phyloP scores from a whole-genome alignment of 1,140 invertebrate genomes.

The Drosophila takahashii region DNA sequence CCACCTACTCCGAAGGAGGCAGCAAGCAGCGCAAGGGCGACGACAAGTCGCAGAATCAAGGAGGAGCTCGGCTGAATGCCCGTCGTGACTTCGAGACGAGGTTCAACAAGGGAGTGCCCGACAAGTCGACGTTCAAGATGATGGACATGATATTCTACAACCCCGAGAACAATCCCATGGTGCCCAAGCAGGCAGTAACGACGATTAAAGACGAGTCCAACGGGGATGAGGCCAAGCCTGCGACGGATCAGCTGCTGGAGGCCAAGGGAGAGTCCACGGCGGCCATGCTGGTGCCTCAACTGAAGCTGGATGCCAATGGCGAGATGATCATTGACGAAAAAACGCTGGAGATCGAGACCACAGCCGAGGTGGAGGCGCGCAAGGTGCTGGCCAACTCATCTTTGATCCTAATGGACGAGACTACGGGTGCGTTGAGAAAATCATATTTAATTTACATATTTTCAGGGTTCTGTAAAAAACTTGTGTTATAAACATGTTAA shows the following conservation, averaged over 20 bases:
- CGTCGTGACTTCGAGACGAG: constrained; percentile 87
- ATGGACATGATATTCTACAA: constrained; percentile 96
- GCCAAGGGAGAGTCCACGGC: constrained; percentile 41
- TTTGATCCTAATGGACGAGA: constrained; percentile 88
- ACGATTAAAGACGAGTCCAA: constrained; percentile 66
- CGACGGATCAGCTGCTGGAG: constrained; percentile 40
- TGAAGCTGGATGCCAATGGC: constrained; percentile 95
- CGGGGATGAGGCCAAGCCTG: constrained; percentile 52
- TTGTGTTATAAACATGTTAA: no score
- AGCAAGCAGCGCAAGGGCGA: constrained; percentile 62
- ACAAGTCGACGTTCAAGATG: constrained; percentile 92
- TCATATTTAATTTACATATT: background rate
- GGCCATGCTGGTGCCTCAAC: constrained; percentile 90
- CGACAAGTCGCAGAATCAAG: constrained; percentile 50
- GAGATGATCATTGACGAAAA: constrained; percentile 94
- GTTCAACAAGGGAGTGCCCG: constrained; percentile 86
- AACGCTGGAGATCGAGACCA: constrained; percentile 93
- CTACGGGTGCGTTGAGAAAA: constrained; percentile 75
- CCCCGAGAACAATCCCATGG: constrained; percentile 90
- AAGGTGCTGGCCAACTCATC: constrained; percentile 88
- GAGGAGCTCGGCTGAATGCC: constrained; percentile 68
- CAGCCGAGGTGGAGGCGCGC: constrained; percentile 87
- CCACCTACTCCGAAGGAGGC: constrained; percentile 70
- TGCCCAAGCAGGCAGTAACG: constrained; percentile 71
- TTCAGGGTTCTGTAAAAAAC: no score